Evolutionary conservation across 2,797 vertebrate species (phyloP).

Genomic region (Fringilla coelebs): DNA sequence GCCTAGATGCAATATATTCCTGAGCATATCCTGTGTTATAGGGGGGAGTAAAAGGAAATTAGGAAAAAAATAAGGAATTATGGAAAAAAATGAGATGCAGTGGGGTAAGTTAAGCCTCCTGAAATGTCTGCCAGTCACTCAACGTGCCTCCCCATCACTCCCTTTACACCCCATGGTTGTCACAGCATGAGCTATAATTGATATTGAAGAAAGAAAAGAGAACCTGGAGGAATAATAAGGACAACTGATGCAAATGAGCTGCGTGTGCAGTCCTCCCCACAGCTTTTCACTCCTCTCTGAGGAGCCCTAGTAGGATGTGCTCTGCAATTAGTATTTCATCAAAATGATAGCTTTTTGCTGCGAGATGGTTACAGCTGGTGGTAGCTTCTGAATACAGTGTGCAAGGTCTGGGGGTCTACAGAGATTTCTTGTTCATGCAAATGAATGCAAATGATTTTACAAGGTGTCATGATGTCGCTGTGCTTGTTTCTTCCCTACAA

Average conservation of each 20-base stretch:
- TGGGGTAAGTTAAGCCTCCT: background rate
- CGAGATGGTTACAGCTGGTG: background rate
- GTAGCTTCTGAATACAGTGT: background rate
- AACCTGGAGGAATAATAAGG: conserved; percentile 16
- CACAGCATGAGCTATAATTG: conserved; percentile 12
- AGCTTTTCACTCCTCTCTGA: background rate
- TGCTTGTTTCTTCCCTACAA: background rate
- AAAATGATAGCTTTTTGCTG: background rate
- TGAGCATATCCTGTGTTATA: background rate
- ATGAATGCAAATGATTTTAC: conserved; percentile 27
- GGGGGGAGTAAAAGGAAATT: background rate
- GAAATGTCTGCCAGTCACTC: background rate
- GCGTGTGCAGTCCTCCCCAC: background rate
- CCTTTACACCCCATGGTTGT: background rate
- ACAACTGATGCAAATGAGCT: conserved; percentile 11
- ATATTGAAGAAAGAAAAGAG: background rate
- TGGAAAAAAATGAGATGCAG: background rate
- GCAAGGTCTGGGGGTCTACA: background rate
- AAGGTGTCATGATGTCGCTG: background rate
- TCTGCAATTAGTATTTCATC: conserved; percentile 30
- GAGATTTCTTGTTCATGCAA: background rate
- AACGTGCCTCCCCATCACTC: background rate
- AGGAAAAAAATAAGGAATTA: background rate
- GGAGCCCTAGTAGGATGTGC: background rate
- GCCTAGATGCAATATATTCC: background rate